Conservation (phyloP, 2,113 vertebrate species). For the Sander vitreus region DNA sequence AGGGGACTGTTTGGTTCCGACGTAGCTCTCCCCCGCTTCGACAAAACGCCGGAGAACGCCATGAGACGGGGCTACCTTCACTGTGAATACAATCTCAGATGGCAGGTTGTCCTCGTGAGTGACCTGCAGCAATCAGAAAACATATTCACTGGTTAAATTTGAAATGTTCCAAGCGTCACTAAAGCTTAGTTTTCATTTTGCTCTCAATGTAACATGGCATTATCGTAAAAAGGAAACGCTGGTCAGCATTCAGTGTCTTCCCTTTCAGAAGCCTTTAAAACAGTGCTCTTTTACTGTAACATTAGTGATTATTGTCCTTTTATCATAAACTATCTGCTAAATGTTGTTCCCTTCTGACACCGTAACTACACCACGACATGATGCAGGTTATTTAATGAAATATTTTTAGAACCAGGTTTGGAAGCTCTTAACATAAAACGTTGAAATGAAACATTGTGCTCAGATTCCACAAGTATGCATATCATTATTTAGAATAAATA, state of each 20-base stretch:
- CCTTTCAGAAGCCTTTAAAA: constrained; percentile 3
- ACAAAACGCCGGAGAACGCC: constrained; percentile 86
- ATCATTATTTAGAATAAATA: not conserved
- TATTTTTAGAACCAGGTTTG: not conserved
- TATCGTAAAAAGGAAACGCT: constrained; percentile 13
- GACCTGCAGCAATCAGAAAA: constrained; percentile 82
- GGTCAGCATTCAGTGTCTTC: not conserved
- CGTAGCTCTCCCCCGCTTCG: constrained; percentile 75
- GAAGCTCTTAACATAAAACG: not conserved
- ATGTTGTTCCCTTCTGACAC: not conserved
- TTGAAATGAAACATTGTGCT: not conserved
- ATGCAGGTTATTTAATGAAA: not conserved
- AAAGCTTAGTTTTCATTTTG: constrained; percentile 34
- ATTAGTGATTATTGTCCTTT: not conserved
- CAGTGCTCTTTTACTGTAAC: not conserved
- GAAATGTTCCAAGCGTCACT: constrained; percentile 48
- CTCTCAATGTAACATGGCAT: constrained; percentile 35
- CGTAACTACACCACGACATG: not conserved
- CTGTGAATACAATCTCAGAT: constrained; percentile 86
- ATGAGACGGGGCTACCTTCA: constrained; percentile 81
- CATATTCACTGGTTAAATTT: constrained; percentile 42
- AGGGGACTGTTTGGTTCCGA: constrained; percentile 75
- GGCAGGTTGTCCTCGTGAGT: constrained; percentile 87
- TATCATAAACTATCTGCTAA: not conserved
- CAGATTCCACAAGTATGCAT: not conserved